These are phyloP conservation scores for Tiliacea aurago DNA, from an alignment of 2,888 invertebrate species.

Conservation along the genomic window DNA sequence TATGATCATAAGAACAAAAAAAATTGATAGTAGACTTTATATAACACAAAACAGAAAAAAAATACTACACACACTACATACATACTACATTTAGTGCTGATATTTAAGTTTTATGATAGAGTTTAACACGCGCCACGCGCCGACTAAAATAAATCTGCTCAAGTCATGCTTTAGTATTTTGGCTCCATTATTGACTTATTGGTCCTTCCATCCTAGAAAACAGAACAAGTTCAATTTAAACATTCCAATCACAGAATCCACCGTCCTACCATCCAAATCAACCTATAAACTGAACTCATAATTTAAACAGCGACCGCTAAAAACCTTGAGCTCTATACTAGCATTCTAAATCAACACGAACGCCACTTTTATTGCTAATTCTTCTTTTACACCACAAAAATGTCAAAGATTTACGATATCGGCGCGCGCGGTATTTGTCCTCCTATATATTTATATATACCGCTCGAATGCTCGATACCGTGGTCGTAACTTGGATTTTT, in stretches of 20 bases:
- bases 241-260: slow-evolving; percentile 5
- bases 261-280: not conserved
- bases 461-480: slow-evolving; percentile 67
- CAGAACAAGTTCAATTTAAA: not conserved
- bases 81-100: not conserved
- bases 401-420: slow-evolving; percentile 80
- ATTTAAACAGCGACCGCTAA: slow-evolving; percentile 30
- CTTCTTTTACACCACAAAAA: slow-evolving; percentile 77
- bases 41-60: too few relatives aligned
- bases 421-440: slow-evolving; percentile 68
- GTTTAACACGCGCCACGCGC: not conserved
- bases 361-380: slow-evolving; percentile 71
- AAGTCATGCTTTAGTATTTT: not conserved
- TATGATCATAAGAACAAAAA: too few relatives aligned
- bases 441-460: slow-evolving; percentile 60
- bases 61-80: too few relatives aligned
- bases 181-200: not conserved
- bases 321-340: slow-evolving; percentile 17
- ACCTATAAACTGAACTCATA: slow-evolving; percentile 21
- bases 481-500: slow-evolving; percentile 73
- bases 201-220: slow-evolving; percentile 2
- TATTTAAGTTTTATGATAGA: not conserved
- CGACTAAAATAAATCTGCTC: not conserved
- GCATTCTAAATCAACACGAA: slow-evolving; percentile 61
- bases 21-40: too few relatives aligned